These are phyloP conservation scores for Thymelicus acteon DNA, from an alignment of 2,888 invertebrate genomes.

Conservation along the genomic window DNA sequence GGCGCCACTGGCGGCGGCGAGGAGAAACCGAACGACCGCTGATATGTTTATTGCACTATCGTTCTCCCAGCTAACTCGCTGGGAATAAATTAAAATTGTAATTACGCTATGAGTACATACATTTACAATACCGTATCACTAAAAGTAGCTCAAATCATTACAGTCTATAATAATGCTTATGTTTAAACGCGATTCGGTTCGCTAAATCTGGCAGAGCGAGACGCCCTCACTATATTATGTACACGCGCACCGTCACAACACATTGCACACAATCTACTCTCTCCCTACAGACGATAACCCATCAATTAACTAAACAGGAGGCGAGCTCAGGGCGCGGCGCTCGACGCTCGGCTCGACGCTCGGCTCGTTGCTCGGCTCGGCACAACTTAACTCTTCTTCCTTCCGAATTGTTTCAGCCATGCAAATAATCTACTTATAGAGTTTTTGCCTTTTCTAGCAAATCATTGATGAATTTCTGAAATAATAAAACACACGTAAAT, in stretches of 20 bases:
- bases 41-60: constrained; percentile 48
- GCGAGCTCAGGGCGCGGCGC: not conserved
- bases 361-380: not conserved
- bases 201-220: constrained; percentile 28
- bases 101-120: constrained; percentile 29
- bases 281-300: too few relatives aligned
- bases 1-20: not conserved
- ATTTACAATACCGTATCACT: constrained; percentile 16
- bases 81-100: constrained; percentile 23
- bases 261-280: too few relatives aligned
- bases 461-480: constrained; percentile 95
- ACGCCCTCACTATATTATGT: constrained; percentile 21
- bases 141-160: constrained; percentile 30
- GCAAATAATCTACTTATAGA: constrained; percentile 81
- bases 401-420: constrained; percentile 56
- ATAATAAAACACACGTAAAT: constrained; percentile 51
- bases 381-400: constrained; percentile 14
- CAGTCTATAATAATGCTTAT: constrained; percentile 37
- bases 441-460: constrained; percentile 95
- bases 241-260: constrained; percentile 2
- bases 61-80: constrained; percentile 26
- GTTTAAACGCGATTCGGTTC: constrained; percentile 16
- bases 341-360: constrained; percentile 11
- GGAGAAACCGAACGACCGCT: constrained; percentile 13
- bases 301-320: too few relatives aligned